Percentiles rank a stretch among this genome's conserved stretches.
Conservation (phyloP, 2,888 invertebrate species). For the Germaria angustata region DNA sequence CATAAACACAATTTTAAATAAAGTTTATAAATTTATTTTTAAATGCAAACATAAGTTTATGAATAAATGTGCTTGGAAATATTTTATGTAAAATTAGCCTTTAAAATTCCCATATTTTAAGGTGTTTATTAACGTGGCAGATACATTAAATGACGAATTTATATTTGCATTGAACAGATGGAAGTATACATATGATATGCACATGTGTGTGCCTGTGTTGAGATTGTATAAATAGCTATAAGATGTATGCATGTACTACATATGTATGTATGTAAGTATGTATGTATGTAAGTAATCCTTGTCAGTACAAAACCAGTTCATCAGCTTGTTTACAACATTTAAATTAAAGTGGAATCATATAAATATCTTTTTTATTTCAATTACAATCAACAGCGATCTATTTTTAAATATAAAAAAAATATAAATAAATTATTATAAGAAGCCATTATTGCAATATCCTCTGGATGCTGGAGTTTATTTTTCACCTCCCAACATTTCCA, state of each 20-base stretch:
- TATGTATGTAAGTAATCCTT: neutral
- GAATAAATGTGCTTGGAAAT: neutral
- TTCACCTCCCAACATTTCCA: neutral
- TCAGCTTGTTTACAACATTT: constrained; percentile 33
- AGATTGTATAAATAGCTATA: constrained; percentile 7
- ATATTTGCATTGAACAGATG: constrained; percentile 11
- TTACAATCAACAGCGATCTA: constrained; percentile 38
- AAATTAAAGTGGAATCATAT: constrained; percentile 47
- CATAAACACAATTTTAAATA: neutral
- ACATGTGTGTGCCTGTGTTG: neutral
- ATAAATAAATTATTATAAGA: constrained; percentile 23
- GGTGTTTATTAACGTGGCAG: constrained; percentile 10
- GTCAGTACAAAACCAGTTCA: constrained; percentile 43
- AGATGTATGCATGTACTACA: neutral
- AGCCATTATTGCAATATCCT: constrained; percentile 7
- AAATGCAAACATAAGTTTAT: neutral
- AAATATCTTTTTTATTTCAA: constrained; percentile 42
- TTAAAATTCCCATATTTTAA: constrained; percentile 5
- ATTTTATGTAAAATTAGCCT: neutral
- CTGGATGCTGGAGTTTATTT: neutral
- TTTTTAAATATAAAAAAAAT: constrained; percentile 39
- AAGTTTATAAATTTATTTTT: neutral
- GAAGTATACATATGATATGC: neutral
- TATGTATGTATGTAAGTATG: neutral
- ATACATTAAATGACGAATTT: constrained; percentile 36